These are phyloP conservation scores for Crotophaga sulcirostris DNA, from an alignment of 2,113 vertebrate genomes.

Conservation along the genomic window DNA sequence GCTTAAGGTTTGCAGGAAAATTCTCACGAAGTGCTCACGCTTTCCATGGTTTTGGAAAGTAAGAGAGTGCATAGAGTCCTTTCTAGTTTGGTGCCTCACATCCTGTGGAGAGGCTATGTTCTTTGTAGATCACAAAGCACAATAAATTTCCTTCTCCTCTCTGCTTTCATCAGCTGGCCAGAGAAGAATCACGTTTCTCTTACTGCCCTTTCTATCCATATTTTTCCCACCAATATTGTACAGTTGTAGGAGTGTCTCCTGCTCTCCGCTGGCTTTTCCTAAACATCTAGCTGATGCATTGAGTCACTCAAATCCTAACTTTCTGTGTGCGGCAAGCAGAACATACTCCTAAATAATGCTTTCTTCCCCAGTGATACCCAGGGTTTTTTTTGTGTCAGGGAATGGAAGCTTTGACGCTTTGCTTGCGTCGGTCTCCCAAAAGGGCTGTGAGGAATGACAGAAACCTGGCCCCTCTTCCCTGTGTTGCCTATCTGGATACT, in stretches of 20 bases:
- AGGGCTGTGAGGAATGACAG: not conserved
- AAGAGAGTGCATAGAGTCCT: not conserved
- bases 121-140: not conserved
- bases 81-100: not conserved
- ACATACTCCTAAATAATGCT: not conserved
- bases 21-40: not conserved
- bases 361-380: not conserved
- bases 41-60: not conserved
- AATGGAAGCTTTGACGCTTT: not conserved
- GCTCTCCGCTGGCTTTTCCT: not conserved
- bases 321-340: not conserved
- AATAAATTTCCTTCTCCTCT: not conserved
- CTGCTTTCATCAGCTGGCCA: not conserved
- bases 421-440: not conserved
- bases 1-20: not conserved
- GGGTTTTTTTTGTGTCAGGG: not conserved
- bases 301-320: not conserved
- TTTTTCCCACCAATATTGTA: not conserved
- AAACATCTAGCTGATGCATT: not conserved
- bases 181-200: not conserved
- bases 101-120: not conserved
- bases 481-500: not conserved
- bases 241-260: not conserved
- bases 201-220: not conserved
- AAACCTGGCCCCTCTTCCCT: not conserved